Evolutionary conservation across 1,140 invertebrate genomes (phyloP).

Genomic region (Harlomillsia oculata): DNA sequence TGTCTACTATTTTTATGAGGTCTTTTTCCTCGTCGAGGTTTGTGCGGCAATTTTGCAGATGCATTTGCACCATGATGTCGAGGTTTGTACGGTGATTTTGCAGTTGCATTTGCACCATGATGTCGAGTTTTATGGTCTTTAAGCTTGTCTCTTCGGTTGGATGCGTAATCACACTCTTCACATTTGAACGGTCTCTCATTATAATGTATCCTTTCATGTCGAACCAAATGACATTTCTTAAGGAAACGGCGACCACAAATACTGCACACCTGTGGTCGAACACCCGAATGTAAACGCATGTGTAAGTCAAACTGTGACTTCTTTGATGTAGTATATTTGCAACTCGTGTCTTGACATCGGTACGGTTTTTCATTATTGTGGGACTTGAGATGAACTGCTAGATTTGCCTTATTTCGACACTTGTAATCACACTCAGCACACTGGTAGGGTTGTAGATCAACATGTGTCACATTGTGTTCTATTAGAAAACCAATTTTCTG

Average conservation of each 20-base stretch:
- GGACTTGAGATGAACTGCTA: slow-evolving; percentile 38
- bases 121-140: slow-evolving; percentile 57
- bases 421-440: slow-evolving; percentile 37
- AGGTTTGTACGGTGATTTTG: slow-evolving; percentile 47
- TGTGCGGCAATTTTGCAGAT: slow-evolving; percentile 47
- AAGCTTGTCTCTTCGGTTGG: slow-evolving; percentile 55
- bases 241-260: slow-evolving; percentile 55
- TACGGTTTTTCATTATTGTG: slow-evolving; percentile 41
- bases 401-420: slow-evolving; percentile 36
- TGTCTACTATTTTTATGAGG: slow-evolving; percentile 35
- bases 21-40: too few species aligned
- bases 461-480: slow-evolving; percentile 47
- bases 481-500: slow-evolving; percentile 48
- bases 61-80: slow-evolving; percentile 52
- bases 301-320: slow-evolving; percentile 56
- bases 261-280: slow-evolving; percentile 52
- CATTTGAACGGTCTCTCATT: slow-evolving; percentile 51
- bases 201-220: slow-evolving; percentile 55
- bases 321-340: slow-evolving; percentile 56
- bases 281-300: slow-evolving; percentile 49
- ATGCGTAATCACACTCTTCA: slow-evolving; percentile 53
- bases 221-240: slow-evolving; percentile 55
- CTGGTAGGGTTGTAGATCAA: slow-evolving; percentile 45
- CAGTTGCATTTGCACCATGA: slow-evolving; percentile 48
- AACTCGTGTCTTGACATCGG: slow-evolving; percentile 50